A percentile compares a stretch with the other conserved stretches of the same genome.
Conservation (phyloP, 2,888 invertebrate genomes). For the Stenurella melanura region DNA sequence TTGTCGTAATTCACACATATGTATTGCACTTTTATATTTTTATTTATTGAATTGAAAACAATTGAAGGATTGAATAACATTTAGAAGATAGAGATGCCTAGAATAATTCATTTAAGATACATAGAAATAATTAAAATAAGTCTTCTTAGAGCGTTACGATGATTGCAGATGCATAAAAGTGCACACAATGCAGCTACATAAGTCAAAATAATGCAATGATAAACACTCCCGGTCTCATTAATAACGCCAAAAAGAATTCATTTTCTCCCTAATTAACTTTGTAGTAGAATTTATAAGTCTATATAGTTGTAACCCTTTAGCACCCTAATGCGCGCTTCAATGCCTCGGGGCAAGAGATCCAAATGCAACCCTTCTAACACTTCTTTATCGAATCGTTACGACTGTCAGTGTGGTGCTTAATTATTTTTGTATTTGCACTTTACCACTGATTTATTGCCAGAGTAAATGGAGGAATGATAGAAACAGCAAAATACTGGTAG, state of each 20-base stretch:
- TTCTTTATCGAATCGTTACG: constrained; percentile 73
- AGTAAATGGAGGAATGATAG: constrained; percentile 55
- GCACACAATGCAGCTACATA: constrained; percentile 2
- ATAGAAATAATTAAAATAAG: constrained; percentile 7
- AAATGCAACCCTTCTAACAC: constrained; percentile 64
- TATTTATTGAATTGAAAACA: too few species aligned
- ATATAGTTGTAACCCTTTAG: constrained; percentile 66
- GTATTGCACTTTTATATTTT: too few species aligned
- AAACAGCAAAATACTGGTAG: constrained; percentile 18
- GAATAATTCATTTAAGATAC: too few species aligned
- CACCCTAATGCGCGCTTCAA: constrained; percentile 55
- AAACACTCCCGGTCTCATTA: constrained; percentile 32
- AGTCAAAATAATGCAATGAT: constrained; percentile 4
- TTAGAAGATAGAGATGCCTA: too few species aligned
- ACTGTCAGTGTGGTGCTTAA: constrained; percentile 71
- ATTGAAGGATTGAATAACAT: too few species aligned
- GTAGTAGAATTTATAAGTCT: constrained; percentile 64
- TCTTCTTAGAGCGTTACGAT: background rate
- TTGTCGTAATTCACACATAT: too few species aligned
- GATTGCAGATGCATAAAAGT: background rate
- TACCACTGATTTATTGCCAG: constrained; percentile 65
- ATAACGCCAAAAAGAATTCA: constrained; percentile 65
- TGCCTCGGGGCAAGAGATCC: constrained; percentile 52
- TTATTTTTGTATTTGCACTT: constrained; percentile 70
- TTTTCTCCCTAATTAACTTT: constrained; percentile 71